These are phyloP conservation scores for Hetaerina titia DNA, from an alignment of 2,888 invertebrate genomes.

Conservation along the genomic window DNA sequence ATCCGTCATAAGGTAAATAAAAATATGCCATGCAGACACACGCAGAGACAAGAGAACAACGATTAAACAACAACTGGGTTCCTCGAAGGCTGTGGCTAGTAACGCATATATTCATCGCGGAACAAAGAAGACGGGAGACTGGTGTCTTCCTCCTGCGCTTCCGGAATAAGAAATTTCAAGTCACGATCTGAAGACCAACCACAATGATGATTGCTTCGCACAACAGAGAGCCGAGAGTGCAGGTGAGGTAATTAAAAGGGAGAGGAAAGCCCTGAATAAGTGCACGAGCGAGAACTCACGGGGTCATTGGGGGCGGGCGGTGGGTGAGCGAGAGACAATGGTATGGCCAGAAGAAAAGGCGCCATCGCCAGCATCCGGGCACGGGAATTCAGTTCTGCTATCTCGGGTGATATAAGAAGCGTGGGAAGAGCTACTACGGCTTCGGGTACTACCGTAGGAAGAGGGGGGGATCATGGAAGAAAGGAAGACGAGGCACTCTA, in stretches of 20 bases:
- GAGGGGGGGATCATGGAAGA: not conserved
- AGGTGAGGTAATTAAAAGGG: constrained; percentile 17
- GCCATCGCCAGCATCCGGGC: not conserved
- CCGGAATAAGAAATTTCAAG: not conserved
- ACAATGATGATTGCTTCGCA: not conserved
- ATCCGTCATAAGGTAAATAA: no score
- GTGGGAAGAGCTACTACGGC: not conserved
- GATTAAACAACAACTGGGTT: no score
- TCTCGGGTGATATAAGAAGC: not conserved
- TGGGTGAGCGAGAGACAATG: not conserved
- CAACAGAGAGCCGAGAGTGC: constrained; percentile 2
- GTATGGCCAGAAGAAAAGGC: not conserved
- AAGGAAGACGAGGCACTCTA: not conserved
- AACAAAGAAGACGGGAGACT: no score
- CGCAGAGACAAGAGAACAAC: no score
- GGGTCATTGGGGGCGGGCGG: not conserved
- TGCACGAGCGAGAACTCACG: not conserved
- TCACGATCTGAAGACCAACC: not conserved
- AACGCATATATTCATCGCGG: no score
- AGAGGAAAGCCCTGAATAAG: not conserved
- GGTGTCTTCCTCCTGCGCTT: no score
- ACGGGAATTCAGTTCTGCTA: not conserved
- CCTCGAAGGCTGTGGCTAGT: no score
- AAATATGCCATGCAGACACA: no score
- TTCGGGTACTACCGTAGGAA: not conserved